These are phyloP conservation scores for Pangasius djambal DNA, from an alignment of 2,797 vertebrate species.

Conservation along the genomic window DNA sequence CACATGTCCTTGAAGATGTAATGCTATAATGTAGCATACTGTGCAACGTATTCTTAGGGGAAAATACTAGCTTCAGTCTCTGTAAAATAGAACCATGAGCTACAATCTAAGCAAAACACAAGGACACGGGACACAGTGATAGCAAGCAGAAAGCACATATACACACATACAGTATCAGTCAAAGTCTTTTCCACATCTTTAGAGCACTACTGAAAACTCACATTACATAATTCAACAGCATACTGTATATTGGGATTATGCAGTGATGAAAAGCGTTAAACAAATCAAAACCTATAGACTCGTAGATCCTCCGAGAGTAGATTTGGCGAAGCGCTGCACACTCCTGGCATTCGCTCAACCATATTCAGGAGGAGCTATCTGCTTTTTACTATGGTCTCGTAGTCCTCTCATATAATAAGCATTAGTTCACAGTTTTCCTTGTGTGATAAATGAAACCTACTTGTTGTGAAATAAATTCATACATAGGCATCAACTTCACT, in stretches of 20 bases:
- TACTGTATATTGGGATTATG: not conserved
- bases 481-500: not conserved
- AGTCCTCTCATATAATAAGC: not conserved
- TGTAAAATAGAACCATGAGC: conserved; percentile 25
- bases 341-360: not conserved
- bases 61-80: conserved; percentile 29
- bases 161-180: not conserved
- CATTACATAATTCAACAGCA: not conserved
- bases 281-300: not conserved
- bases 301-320: not conserved
- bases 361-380: not conserved
- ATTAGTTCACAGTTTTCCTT: not conserved
- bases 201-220: not conserved
- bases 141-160: not conserved
- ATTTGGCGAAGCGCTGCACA: not conserved
- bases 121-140: not conserved
- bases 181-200: not conserved
- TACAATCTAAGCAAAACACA: conserved; percentile 18
- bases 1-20: conserved; percentile 56
- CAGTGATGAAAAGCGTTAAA: not conserved
- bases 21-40: conserved; percentile 47
- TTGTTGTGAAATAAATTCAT: not conserved
- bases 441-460: not conserved
- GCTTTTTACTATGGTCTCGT: not conserved
- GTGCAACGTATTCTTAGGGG: conserved; percentile 35